Evolutionary conservation across 1,140 invertebrate genomes (phyloP).

Genomic region (Cotesia vestalis): DNA sequence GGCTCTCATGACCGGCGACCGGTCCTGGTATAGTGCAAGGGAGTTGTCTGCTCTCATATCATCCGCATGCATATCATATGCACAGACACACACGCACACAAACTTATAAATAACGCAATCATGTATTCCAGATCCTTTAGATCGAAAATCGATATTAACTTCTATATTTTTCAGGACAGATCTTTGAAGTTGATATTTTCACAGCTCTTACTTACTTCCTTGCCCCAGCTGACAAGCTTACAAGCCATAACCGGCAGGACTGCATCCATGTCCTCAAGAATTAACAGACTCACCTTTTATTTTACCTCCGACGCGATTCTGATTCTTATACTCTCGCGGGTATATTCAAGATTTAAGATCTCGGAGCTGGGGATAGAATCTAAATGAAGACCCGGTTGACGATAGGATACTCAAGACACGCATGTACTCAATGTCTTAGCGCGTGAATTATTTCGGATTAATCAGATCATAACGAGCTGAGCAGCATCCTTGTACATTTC

Average conservation of each 20-base stretch:
- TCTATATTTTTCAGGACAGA: no score
- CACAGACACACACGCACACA: background rate
- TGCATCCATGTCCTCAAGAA: conserved; percentile 10
- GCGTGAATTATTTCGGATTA: conserved; percentile 53
- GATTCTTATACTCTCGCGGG: conserved; percentile 6
- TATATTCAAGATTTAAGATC: background rate
- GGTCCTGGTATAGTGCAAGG: conserved; percentile 28
- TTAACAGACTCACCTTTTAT: no score
- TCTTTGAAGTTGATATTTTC: no score
- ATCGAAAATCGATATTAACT: conserved; percentile 35
- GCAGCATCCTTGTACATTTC: conserved; percentile 4
- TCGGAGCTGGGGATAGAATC: no score
- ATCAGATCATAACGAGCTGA: conserved; percentile 50
- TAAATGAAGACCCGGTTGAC: background rate
- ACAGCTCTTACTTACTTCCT: conserved; percentile 19
- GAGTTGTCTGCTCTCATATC: conserved; percentile 26
- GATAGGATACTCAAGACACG: conserved; percentile 23
- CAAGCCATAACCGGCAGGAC: conserved; percentile 10
- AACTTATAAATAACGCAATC: conserved; percentile 1
- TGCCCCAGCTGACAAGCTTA: conserved; percentile 12
- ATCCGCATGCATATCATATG: background rate
- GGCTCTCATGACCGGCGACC: conserved; percentile 35
- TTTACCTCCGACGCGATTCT: background rate
- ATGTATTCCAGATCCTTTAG: conserved; percentile 35
- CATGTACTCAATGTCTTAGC: conserved; percentile 26